Evolutionary conservation across 2,113 vertebrate species (phyloP).

Genomic region (Phylloscopus trochilus): DNA sequence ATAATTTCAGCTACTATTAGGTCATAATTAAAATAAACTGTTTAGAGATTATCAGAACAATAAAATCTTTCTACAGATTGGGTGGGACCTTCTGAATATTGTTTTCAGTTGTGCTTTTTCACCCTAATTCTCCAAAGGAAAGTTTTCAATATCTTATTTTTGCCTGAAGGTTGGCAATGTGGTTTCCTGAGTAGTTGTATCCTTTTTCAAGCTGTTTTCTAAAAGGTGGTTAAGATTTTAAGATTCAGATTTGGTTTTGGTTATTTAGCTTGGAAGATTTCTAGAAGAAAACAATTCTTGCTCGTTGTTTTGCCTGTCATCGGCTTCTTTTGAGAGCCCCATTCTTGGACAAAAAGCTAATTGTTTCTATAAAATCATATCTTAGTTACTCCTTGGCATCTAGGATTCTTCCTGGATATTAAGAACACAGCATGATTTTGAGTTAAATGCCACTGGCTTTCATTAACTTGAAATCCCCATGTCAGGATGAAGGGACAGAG

Average conservation of each 20-base stretch:
- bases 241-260: constrained; percentile 3
- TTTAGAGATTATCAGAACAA: constrained; percentile 40
- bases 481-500: not conserved
- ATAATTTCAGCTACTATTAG: constrained; percentile 6
- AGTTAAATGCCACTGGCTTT: not conserved
- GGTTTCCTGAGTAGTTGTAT: constrained; percentile 27
- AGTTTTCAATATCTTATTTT: constrained; percentile 27
- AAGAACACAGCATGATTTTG: not conserved
- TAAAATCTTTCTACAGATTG: constrained; percentile 37
- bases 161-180: constrained; percentile 20
- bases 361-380: constrained; percentile 8
- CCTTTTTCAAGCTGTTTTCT: constrained; percentile 29
- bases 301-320: constrained; percentile 20
- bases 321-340: not conserved
- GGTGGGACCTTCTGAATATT: constrained; percentile 3
- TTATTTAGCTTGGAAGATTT: constrained; percentile 30
- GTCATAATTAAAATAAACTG: constrained; percentile 6
- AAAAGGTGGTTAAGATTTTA: constrained; percentile 31
- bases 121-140: not conserved
- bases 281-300: constrained; percentile 25
- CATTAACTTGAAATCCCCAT: not conserved
- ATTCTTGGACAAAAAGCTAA: not conserved
- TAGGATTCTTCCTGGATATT: constrained; percentile 15
- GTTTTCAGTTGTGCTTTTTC: constrained; percentile 25
- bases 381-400: not conserved